Percentiles rank a stretch among this genome's conserved stretches.
These are phyloP conservation scores for Drosophila sturtevanti DNA, from an alignment of 1,140 invertebrate genomes.

Conservation along the genomic window DNA sequence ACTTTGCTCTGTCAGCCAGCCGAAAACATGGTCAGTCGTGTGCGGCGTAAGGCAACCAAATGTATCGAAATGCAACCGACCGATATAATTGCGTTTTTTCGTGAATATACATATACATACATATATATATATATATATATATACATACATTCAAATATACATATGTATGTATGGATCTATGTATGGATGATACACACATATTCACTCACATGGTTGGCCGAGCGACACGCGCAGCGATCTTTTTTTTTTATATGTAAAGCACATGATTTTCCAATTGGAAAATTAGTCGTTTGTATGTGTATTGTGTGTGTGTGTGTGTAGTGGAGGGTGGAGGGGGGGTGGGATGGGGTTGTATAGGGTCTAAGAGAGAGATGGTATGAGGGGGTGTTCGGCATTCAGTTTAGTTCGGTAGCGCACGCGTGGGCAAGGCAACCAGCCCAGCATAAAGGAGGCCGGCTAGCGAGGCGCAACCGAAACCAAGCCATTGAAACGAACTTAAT, in stretches of 20 bases:
- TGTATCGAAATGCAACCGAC: conserved; percentile 82
- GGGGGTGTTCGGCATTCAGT: conserved; percentile 15
- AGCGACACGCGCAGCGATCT: conserved; percentile 77
- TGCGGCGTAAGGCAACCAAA: conserved; percentile 82
- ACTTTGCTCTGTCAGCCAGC: conserved; percentile 44
- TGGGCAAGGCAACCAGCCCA: conserved; percentile 68
- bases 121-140: not conserved
- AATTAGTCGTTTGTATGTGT: conserved; percentile 64
- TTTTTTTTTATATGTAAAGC: conserved; percentile 73
- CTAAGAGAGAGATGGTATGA: not conserved
- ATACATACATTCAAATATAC: no score
- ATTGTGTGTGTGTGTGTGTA: conserved; percentile 14
- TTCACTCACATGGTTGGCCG: conserved; percentile 69
- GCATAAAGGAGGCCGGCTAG: conserved; percentile 77
- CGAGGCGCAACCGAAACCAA: conserved; percentile 76
- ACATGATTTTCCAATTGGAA: conserved; percentile 81
- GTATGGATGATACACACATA: conserved; percentile 31
- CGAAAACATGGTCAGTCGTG: conserved; percentile 82
- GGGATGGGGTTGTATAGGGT: not conserved
- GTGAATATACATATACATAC: conserved; percentile 51
- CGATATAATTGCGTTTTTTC: conserved; percentile 81
- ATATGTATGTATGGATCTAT: conserved; percentile 35
- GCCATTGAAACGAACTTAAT: conserved; percentile 75
- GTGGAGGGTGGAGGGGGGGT: conserved; percentile 9
- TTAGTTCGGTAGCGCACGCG: conserved; percentile 70